A percentile compares a stretch with the other conserved stretches of the same genome.
Evolutionary conservation across 2,888 invertebrate species (phyloP).

Genomic region (Cheilosia variabilis): DNA sequence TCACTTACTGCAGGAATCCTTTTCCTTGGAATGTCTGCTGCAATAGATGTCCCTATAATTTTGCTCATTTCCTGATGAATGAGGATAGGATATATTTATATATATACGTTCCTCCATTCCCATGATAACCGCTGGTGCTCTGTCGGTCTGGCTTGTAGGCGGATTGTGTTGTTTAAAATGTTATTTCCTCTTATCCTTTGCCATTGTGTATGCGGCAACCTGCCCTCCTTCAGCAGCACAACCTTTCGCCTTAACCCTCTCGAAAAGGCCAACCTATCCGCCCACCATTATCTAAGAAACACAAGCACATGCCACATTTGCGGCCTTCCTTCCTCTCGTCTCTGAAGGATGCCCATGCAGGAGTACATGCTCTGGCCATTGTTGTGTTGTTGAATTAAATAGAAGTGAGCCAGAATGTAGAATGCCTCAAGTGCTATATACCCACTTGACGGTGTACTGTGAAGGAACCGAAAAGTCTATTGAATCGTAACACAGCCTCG

Average conservation of each 20-base stretch:
- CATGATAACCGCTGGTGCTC: constrained; percentile 33
- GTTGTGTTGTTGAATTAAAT: constrained; percentile 63
- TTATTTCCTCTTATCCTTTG: constrained; percentile 28
- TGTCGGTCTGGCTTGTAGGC: constrained; percentile 26
- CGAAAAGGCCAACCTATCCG: constrained; percentile 19
- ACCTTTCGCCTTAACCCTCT: constrained; percentile 42
- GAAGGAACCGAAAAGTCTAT: constrained; percentile 46
- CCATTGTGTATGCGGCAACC: not conserved
- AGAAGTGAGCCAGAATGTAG: constrained; percentile 41
- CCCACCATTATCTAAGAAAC: constrained; percentile 49
- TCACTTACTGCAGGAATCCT: constrained; percentile 28
- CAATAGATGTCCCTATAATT: constrained; percentile 53
- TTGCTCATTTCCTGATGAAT: constrained; percentile 50
- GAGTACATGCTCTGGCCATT: constrained; percentile 41
- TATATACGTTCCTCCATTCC: constrained; percentile 10
- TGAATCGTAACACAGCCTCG: constrained; percentile 59
- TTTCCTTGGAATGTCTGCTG: constrained; percentile 26
- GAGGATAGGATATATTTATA: not conserved
- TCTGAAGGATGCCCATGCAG: constrained; percentile 25
- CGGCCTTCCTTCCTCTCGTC: constrained; percentile 17
- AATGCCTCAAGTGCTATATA: not conserved
- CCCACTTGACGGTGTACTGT: not conserved
- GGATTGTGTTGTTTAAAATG: constrained; percentile 39
- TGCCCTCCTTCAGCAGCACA: not conserved
- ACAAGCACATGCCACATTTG: constrained; percentile 53